Conservation (phyloP, 2,888 invertebrate genomes). For the Elegia similella region DNA sequence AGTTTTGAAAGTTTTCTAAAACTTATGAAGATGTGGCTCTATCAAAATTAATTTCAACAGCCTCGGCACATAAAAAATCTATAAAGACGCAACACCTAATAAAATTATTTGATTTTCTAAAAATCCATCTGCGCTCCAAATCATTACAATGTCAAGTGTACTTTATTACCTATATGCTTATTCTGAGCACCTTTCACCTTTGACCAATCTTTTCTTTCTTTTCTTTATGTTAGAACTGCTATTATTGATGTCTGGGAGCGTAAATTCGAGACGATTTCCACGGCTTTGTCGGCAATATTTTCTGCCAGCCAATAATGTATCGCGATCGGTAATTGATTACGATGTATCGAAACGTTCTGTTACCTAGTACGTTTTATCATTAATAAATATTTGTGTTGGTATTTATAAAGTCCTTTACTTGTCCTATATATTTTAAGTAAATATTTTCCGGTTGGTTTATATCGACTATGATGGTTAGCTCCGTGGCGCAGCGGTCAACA, state of each 20-base stretch:
- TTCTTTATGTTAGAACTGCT: slow-evolving; percentile 35
- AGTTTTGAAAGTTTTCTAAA: no score
- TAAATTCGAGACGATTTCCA: slow-evolving; percentile 12
- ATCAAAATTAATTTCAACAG: no score
- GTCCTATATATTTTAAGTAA: no score
- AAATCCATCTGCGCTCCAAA: background rate
- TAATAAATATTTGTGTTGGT: background rate
- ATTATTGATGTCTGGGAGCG: slow-evolving; percentile 16
- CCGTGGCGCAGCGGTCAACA: no score
- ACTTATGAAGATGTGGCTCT: no score
- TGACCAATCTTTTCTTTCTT: slow-evolving; percentile 44
- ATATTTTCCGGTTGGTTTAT: no score
- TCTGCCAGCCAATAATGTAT: slow-evolving; percentile 5
- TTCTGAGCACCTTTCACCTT: slow-evolving; percentile 56
- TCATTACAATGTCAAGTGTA: background rate
- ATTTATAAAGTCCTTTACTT: no score
- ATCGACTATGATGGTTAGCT: no score
- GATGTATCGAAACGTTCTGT: background rate
- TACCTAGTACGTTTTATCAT: background rate
- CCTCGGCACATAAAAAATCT: no score
- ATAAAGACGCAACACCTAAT: no score
- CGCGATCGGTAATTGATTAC: background rate
- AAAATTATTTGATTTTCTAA: no score
- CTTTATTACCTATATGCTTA: slow-evolving; percentile 29
- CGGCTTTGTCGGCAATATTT: slow-evolving; percentile 6